Conservation (phyloP, 2,113 vertebrate species). For the Taxidea taxus region DNA sequence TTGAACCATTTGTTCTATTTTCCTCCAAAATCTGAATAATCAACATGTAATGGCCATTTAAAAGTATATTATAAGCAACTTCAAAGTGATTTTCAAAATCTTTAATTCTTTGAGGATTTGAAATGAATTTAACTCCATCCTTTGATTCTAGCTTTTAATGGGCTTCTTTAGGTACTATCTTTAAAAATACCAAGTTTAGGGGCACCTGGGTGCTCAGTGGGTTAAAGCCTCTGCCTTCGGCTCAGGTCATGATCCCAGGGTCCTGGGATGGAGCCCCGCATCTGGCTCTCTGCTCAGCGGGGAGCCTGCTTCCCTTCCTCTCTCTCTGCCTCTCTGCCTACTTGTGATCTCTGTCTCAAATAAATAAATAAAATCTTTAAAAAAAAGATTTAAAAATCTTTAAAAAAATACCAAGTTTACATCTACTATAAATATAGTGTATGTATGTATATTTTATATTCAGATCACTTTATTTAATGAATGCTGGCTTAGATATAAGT, state of each 20-base stretch:
- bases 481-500: neutral
- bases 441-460: conserved; percentile 8
- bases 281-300: too few relatives aligned
- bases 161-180: neutral
- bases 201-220: too few relatives aligned
- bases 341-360: too few relatives aligned
- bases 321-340: too few relatives aligned
- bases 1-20: neutral
- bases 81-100: neutral
- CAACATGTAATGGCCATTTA: neutral
- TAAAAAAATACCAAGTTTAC: neutral
- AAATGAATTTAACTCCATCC: neutral
- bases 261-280: too few relatives aligned
- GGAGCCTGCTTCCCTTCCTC: too few relatives aligned
- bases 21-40: conserved; percentile 35
- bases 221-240: too few relatives aligned
- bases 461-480: neutral
- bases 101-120: neutral
- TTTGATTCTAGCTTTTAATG: neutral
- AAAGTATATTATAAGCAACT: neutral
- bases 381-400: too few relatives aligned
- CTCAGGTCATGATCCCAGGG: too few relatives aligned
- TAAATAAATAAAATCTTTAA: too few relatives aligned
- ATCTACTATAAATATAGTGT: neutral
- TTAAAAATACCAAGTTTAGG: neutral